Evolutionary conservation across 2,113 vertebrate genomes (phyloP).

Genomic region (Uria lomvia): DNA sequence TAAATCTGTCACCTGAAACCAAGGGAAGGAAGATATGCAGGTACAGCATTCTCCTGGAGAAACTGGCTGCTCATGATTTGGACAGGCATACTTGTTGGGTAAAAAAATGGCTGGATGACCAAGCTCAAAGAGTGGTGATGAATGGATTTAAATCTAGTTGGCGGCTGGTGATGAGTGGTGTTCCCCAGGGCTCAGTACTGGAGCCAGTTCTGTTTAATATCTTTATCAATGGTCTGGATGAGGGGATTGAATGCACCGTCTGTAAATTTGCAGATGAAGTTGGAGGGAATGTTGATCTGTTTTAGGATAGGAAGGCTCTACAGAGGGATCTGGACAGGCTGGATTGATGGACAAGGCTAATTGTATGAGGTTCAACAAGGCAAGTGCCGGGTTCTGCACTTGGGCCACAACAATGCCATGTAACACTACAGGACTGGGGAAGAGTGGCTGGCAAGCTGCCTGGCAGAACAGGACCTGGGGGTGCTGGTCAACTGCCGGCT

Average conservation of each 20-base stretch:
- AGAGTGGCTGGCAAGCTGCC: not conserved
- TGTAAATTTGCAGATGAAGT: accelerated
- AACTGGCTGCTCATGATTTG: accelerated
- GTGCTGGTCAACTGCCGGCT: accelerated
- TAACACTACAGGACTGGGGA: not conserved
- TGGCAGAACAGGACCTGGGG: accelerated
- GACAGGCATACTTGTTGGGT: accelerated
- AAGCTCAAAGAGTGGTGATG: not conserved
- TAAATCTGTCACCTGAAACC: not conserved
- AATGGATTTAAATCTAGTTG: not conserved
- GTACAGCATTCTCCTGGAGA: not conserved
- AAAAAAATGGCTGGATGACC: not conserved
- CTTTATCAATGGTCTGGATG: not conserved
- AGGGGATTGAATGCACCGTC: accelerated
- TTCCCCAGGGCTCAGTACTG: not conserved
- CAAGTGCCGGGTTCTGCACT: accelerated
- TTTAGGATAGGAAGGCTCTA: not conserved
- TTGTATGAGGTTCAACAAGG: not conserved
- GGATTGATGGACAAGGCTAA: accelerated
- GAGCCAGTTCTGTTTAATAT: not conserved
- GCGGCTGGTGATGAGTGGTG: not conserved
- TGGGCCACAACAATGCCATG: not conserved
- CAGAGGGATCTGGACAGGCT: not conserved
- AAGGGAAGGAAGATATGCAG: not conserved
- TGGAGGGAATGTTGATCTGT: accelerated